Conservation (phyloP, 2,888 invertebrate genomes). For the Cistogaster globosa region DNA sequence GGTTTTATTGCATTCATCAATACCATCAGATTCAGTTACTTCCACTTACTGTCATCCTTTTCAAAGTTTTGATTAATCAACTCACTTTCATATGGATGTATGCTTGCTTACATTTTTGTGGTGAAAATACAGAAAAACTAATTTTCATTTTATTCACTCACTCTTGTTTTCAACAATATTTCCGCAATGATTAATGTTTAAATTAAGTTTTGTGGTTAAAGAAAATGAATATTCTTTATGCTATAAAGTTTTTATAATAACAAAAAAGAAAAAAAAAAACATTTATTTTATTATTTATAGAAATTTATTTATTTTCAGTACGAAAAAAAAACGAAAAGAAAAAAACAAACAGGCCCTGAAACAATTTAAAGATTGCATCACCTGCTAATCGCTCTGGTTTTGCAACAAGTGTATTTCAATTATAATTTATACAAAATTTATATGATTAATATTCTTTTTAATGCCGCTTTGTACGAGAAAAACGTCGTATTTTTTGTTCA, state of each 20-base stretch:
- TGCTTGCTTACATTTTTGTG: constrained; percentile 36
- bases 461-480: neutral
- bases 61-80: constrained; percentile 6
- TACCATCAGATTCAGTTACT: constrained; percentile 19
- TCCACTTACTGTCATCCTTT: neutral
- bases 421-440: constrained; percentile 48
- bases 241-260: constrained; percentile 21
- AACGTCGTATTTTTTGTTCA: constrained; percentile 8
- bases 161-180: constrained; percentile 11
- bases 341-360: constrained; percentile 27
- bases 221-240: constrained; percentile 5
- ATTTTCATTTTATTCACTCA: constrained; percentile 24
- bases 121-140: constrained; percentile 16
- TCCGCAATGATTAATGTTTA: constrained; percentile 67
- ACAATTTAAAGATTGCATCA: constrained; percentile 24
- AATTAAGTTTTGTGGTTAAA: constrained; percentile 72
- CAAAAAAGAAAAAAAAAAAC: neutral
- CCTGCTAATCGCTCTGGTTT: constrained; percentile 31
- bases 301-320: neutral
- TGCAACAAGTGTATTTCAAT: constrained; percentile 38
- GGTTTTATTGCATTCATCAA: constrained; percentile 43
- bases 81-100: neutral
- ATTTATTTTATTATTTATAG: neutral
- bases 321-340: neutral
- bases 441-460: constrained; percentile 28